phyloP scores from a whole-genome alignment of 2,797 vertebrate genomes.

The Novumbra hubbsi region DNA sequence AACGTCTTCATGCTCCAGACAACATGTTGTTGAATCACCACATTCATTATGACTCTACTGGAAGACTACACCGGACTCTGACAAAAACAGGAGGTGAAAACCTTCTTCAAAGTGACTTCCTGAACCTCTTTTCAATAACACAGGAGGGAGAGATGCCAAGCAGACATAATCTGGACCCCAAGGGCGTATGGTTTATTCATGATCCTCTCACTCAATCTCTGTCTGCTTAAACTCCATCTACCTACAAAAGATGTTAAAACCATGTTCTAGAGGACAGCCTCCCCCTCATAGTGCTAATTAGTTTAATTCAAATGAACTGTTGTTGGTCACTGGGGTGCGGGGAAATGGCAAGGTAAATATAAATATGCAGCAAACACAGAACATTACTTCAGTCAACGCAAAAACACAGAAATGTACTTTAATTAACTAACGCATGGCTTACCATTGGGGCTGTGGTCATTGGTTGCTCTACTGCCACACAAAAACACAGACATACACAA shows the following conservation, averaged over 20 bases:
- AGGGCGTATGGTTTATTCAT: conserved; percentile 5
- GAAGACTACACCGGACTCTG: not conserved
- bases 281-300: conserved; percentile 2
- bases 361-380: not conserved
- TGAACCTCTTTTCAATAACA: not conserved
- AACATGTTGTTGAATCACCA: not conserved
- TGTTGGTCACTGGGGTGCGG: not conserved
- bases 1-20: not conserved
- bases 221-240: not conserved
- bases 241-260: conserved; percentile 4
- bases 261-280: not conserved
- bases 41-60: not conserved
- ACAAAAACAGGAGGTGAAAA: not conserved
- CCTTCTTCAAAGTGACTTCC: not conserved
- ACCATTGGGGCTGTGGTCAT: not conserved
- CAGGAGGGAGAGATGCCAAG: not conserved
- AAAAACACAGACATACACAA: not conserved
- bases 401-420: not conserved
- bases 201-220: conserved; percentile 6
- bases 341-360: not conserved
- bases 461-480: not conserved
- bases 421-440: not conserved
- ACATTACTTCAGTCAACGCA: not conserved
- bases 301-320: conserved; percentile 3
- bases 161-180: not conserved